Evolutionary conservation across 2,113 vertebrate genomes (phyloP), one percentile per base, ranked within the genome.

Genomic region (Sturnus vulgaris): DNA sequence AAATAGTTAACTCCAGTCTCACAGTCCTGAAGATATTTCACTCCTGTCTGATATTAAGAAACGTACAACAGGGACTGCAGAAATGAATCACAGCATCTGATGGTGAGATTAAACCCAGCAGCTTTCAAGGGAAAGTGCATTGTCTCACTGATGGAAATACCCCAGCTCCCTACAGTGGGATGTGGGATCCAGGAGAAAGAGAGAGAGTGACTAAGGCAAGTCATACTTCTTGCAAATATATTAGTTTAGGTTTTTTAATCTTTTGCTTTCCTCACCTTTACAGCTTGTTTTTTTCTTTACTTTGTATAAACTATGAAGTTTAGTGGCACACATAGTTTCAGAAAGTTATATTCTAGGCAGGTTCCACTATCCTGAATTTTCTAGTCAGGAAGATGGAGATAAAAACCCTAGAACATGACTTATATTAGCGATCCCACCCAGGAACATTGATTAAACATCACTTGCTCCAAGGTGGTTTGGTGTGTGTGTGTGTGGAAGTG

Each of bases 31-130:
- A 96, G 73, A 92, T 88, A 95, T 93, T 93, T 94, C 83, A 70
- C 84, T 93, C 31, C 17, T 88, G 71, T 84, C 82, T 92, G 76
- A 90, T 94, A 95, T 95, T 93, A 94, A 85, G 92, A 94, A 95
- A 85, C 0, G 3, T 90, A 85, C 93, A 94, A 63, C 70, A 89
- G 83, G 86, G 92, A 95, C 71, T 53, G 40, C 42, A 93, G 88
- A 85, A 94, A 92, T 87, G 91, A 92, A 92, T 94, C 76, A 71
- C 46, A 85, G 68, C 39, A 46, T 79, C 61, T 65, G 73, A 94
- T 63, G 86, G 77, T 59, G 77, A 96, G 83, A 95, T 92, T 93
- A 94, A 93, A 91, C 35, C 55, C 89, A 95, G 70, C 66, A 94
- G 88, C 64, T 96, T 96, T 68, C 56, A 65, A 49, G 80, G 80